phyloP scores from a whole-genome alignment of 2,113 vertebrate species.

The Oenanthe melanoleuca region DNA sequence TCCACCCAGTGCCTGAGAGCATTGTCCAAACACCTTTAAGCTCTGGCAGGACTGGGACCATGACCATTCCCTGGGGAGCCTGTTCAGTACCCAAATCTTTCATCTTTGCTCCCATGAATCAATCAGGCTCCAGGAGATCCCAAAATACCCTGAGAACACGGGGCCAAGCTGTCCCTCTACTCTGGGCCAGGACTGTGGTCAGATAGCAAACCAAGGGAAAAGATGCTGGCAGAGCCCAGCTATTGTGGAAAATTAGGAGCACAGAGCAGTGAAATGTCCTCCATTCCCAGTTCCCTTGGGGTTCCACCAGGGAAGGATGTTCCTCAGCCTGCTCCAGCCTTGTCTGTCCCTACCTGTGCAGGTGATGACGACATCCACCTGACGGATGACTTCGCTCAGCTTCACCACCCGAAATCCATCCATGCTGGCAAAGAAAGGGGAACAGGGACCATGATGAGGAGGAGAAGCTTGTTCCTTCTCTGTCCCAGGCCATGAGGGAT shows the following conservation, averaged over 20 bases:
- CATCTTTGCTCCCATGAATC: neutral
- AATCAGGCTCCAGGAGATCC: neutral
- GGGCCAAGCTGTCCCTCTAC: neutral
- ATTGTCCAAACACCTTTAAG: neutral
- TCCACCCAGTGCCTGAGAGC: neutral
- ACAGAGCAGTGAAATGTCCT: neutral
- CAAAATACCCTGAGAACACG: neutral
- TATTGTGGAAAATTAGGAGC: neutral
- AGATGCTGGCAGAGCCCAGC: neutral
- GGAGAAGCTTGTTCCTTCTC: neutral
- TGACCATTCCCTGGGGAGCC: too few relatives aligned
- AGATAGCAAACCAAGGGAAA: neutral
- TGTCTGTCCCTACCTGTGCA: slow-evolving; percentile 86
- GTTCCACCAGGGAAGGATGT: neutral
- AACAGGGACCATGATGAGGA: neutral
- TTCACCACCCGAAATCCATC: slow-evolving; percentile 98
- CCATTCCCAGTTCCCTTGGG: neutral
- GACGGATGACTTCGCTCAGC: slow-evolving; percentile 95
- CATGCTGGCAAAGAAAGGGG: slow-evolving; percentile 82
- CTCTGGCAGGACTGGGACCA: neutral
- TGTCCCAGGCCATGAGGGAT: neutral
- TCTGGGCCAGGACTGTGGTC: neutral
- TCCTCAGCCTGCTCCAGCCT: neutral
- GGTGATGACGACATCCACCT: slow-evolving; percentile 97
- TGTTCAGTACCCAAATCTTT: neutral